Base-by-base conservation (phyloP, 2,888 invertebrate species). In the Caenorhabditis uteleia region DNA sequence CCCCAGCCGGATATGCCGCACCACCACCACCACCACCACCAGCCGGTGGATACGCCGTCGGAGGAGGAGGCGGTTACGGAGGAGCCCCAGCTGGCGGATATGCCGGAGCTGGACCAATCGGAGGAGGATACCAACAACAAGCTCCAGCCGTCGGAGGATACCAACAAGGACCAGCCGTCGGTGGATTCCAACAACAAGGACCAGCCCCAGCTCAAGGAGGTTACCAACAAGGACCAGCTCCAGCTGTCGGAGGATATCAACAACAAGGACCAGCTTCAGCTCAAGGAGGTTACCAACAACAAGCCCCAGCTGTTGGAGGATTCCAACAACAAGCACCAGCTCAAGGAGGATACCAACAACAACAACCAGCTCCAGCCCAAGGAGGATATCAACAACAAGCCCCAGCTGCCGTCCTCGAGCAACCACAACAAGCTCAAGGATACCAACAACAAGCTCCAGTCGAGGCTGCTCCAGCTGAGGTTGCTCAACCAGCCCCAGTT, bases 1-100 rank as follows among this genome's bases (percentile, higher is more conserved):
- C 64, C 21, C 64, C 56, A 33, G 50, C 62, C 33, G 40, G 23
- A 20, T 59, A 46, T 18, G 47, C 54, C 23, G 34, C 60, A 29
- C 59, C 59, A 43, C 59, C 58, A 51, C 48, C 59, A 43, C 59
- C 62, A 61, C 49, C 47, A 50, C 27, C 57, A 23, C 12, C 51
- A 18, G 31, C 34, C 18, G 44, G 34, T 14, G 46, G 46, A 43
- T 39, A 39, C 14, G 39, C 51, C 18, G 27, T 43, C n/a, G 51
- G 49, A 27, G 50, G 47, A 43, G 46, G 47, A 26, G 56, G 58
- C 29, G 50, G 40, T 14, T 51, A 29, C 33, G 40, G 40, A 34
- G 25, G 21, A 25, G 40, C 20, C n/a, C 31, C 27, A 43, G 5
- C 27, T 42, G 44, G 45, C 26, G 57, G 46, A 26, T 25, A 34